A percentile compares a stretch with the other conserved stretches of the same genome.
Evolutionary conservation across 30 jellyfish, hydroid and myxozoan genomes (phyloP).

Genomic region (Hydractinia echinata): DNA sequence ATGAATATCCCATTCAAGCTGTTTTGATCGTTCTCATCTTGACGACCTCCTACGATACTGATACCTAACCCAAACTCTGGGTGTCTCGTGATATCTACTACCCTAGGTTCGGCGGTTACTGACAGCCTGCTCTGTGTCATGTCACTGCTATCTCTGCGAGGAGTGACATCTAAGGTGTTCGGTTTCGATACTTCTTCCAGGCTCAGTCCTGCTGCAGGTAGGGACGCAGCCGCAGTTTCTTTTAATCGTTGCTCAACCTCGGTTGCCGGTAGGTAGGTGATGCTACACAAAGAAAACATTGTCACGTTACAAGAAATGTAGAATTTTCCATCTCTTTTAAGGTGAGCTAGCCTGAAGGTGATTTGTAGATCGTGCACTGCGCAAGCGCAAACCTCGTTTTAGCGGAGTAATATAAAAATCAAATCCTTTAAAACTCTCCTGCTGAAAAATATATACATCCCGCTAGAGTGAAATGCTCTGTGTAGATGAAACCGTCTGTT

Average conservation of each 20-base stretch:
- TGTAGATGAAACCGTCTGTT: no score
- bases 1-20: slow-evolving; percentile 72
- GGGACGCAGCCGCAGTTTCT: background rate
- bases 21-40: slow-evolving; percentile 59
- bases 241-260: background rate
- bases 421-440: no score
- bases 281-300: slow-evolving; percentile 1
- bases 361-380: no score
- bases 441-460: no score
- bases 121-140: background rate
- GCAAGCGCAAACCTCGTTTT: no score
- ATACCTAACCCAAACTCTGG: slow-evolving; percentile 77
- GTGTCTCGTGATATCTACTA: slow-evolving; percentile 64
- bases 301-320: background rate
- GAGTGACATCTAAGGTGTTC: slow-evolving; percentile 31
- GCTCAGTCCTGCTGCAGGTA: background rate
- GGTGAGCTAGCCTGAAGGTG: background rate
- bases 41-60: slow-evolving; percentile 90
- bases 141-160: slow-evolving; percentile 8
- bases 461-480: no score
- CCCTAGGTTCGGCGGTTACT: slow-evolving; percentile 44
- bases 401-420: no score
- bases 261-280: slow-evolving; percentile 22
- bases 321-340: background rate
- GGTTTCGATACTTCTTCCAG: background rate